Percentiles rank a stretch among this genome's conserved stretches.
Evolutionary conservation across 2,888 invertebrate genomes (phyloP).

Genomic region (Linyphia triangularis): DNA sequence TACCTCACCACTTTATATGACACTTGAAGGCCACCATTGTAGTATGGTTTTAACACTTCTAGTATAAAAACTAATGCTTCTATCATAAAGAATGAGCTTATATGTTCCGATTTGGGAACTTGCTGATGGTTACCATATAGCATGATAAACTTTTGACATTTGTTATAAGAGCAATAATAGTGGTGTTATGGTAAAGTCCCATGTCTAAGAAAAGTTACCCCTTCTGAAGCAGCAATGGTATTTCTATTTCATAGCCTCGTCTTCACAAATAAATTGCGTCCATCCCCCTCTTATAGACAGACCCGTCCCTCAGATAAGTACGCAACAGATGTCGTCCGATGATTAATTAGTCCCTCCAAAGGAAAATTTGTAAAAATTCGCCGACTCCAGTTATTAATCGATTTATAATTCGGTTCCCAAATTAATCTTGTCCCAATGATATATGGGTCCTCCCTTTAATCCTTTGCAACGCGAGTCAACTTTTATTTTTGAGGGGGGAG

Average conservation of each 20-base stretch:
- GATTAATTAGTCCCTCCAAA: slow-evolving; percentile 71
- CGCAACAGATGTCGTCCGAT: slow-evolving; percentile 71
- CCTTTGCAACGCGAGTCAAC: slow-evolving; percentile 65
- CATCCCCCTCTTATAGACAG: slow-evolving; percentile 44
- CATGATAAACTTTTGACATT: no score
- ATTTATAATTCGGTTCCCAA: slow-evolving; percentile 74
- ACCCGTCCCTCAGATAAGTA: slow-evolving; percentile 62
- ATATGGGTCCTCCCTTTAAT: slow-evolving; percentile 65
- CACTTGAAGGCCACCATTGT: no score
- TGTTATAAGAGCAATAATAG: no score
- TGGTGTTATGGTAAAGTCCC: no score
- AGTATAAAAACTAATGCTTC: no score
- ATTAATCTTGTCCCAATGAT: slow-evolving; percentile 75
- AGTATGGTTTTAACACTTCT: no score
- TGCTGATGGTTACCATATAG: no score
- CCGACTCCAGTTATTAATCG: slow-evolving; percentile 73
- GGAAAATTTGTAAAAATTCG: slow-evolving; percentile 74
- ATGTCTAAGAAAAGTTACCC: no score
- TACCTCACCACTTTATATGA: no score
- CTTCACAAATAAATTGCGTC: not conserved
- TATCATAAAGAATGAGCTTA: no score
- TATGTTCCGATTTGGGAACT: no score
- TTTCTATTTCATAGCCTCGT: not conserved
- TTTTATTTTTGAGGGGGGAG: slow-evolving; percentile 60
- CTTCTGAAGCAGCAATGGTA: not conserved